These are phyloP conservation scores for Teleopsis dalmanni DNA, from an alignment of 1,140 invertebrate species.

Conservation along the genomic window DNA sequence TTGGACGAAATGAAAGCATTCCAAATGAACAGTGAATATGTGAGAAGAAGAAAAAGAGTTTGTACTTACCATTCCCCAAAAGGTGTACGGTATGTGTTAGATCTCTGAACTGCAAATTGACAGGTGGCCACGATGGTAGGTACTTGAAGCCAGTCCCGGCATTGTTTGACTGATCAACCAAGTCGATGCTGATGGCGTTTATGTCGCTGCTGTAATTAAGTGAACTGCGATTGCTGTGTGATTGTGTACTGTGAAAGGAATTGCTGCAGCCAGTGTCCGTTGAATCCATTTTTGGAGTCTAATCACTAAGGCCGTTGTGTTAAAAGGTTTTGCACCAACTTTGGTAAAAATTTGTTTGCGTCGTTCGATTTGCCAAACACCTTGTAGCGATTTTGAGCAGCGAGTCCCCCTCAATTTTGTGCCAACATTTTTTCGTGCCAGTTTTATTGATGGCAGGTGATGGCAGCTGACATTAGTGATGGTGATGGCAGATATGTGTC, in stretches of 20 bases:
- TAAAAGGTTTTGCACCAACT: too few relatives aligned
- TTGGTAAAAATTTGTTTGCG: too few relatives aligned
- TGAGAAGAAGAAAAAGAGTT: slow-evolving; percentile 41
- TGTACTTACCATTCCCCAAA: slow-evolving; percentile 41
- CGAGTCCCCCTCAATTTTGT: too few relatives aligned
- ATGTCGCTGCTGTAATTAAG: slow-evolving; percentile 38
- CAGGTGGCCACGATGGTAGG: slow-evolving; percentile 54
- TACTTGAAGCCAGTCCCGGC: slow-evolving; percentile 47
- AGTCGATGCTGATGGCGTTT: slow-evolving; percentile 31
- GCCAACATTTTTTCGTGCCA: too few relatives aligned
- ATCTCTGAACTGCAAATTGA: slow-evolving; percentile 66
- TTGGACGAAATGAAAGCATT: background rate
- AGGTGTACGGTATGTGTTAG: slow-evolving; percentile 58
- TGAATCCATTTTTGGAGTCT: slow-evolving; percentile 10
- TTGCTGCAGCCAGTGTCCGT: slow-evolving; percentile 14
- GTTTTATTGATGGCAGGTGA: too few relatives aligned
- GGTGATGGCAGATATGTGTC: too few relatives aligned
- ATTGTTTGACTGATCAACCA: slow-evolving; percentile 16
- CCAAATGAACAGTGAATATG: slow-evolving; percentile 46
- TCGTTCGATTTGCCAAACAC: too few relatives aligned
- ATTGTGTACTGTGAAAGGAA: slow-evolving; percentile 14
- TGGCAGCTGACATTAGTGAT: too few relatives aligned
- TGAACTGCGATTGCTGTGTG: slow-evolving; percentile 25
- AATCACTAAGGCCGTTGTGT: too few relatives aligned
- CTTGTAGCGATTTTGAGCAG: too few relatives aligned